Evolutionary conservation across 2,888 invertebrate genomes (phyloP), one percentile per base, ranked within the genome.

Genomic region (Glyphotaelius pellucidus): DNA sequence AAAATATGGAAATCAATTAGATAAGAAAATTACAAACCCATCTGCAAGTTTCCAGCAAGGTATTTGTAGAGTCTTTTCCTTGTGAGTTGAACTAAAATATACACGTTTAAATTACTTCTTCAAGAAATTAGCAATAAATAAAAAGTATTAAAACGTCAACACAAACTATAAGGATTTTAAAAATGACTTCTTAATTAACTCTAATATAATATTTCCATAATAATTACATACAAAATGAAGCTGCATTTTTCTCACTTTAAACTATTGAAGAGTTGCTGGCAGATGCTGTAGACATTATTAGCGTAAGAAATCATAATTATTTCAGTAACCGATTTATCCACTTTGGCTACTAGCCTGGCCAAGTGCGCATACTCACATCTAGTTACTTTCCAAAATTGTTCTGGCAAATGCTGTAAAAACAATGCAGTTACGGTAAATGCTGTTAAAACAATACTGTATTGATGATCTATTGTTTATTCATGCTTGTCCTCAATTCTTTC

Each of bases 261-360:
- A 47, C 97, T 97, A 94, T 97, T 96, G 94, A 97, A 97, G 9
- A 98, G 95, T 94, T 98, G 97, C 89, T 97, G 95, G 93, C 98
- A 98, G 93, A 98, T 97, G 94, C 97, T 98, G 94, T 97, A 98
- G 90, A 98, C 96, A 94, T 98, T 97, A 94, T 97, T 97, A 32
- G 97, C 95, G 94, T 97, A 97, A 0, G 97, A 97, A 9, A 98
- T 94, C 0, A 97, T 94, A 0, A 98, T 96, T 91, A 98, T 95
- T 25, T 96, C 95, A 3, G 97, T 97, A n/a, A 98, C 95, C 86
- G 96, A 95, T 5, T 95, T 94, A 94, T 98, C 97, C 7, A 97
- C 96, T 32, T 95, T 95, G 85, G 96, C 95, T 0, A 97, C 96
- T 52, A 98, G 95, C n/a, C 96, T 95, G 0, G 97, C 96, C 38